Conservation (phyloP, 1,140 invertebrate genomes). For the Planococcus citri region DNA sequence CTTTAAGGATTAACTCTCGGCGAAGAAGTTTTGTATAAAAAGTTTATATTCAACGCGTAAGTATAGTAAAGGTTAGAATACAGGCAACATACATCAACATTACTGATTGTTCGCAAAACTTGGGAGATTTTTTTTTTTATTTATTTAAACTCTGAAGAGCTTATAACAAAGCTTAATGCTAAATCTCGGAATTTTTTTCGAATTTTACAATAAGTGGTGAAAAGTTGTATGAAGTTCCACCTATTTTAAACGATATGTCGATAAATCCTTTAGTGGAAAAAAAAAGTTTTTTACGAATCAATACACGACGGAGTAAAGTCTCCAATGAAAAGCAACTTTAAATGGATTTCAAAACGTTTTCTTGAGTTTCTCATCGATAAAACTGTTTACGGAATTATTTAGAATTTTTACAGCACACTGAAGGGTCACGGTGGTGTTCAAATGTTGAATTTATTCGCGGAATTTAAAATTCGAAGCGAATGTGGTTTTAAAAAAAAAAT, state of each 20-base stretch:
- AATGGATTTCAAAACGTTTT: conserved; percentile 12
- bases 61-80: background rate
- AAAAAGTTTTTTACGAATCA: conserved; percentile 9
- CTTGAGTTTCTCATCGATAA: background rate
- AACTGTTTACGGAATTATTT: background rate
- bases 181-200: background rate
- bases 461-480: background rate
- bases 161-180: background rate
- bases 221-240: conserved; percentile 1
- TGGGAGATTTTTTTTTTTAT: conserved; percentile 3
- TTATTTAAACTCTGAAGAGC: background rate
- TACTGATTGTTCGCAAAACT: background rate
- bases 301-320: background rate
- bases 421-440: no score
- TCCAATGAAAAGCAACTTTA: background rate
- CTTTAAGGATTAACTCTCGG: background rate
- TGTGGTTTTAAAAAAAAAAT: background rate
- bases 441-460: no score
- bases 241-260: conserved; percentile 13
- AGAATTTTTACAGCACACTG: no score
- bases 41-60: conserved; percentile 10
- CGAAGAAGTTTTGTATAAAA: background rate
- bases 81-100: background rate
- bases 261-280: background rate
- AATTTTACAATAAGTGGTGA: background rate